Evolutionary conservation across 1,140 invertebrate genomes (phyloP), one percentile per base, ranked within the genome.

Genomic region (Steinernema khuongi): DNA sequence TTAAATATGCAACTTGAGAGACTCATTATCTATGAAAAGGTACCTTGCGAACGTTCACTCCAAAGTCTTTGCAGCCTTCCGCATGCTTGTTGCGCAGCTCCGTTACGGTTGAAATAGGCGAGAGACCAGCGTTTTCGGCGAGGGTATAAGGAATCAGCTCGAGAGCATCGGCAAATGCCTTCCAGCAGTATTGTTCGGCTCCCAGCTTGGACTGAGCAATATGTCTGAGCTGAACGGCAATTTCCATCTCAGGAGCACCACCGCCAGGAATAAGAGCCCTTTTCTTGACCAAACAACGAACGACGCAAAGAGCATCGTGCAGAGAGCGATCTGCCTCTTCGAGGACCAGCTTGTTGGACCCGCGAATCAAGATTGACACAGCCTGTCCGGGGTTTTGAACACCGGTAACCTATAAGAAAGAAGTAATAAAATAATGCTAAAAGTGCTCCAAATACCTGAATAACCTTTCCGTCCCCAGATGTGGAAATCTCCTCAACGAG

Each of bases 121-220:
- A 98, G 1, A 99, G 88, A n/a, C 97, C 96, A 29, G 96, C 96
- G 87, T 99, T 99, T 88, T 99, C 97, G n/a, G 97, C 94, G 70
- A 99, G 88, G 1, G 97, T 99, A 68, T 91, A 96, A 1, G 97
- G 97, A 84, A 99, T 93, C 1, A 99, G 91, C 88, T 98, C 95
- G 28, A 99, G 87, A 0, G 96, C 94, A 85, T 97, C 92, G 7
- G 96, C 94, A 88, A 93, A 99, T 0, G 93, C 94, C 73, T 77
- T 81, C 84, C 83, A 90, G 84, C 96, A 98, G 86, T 97, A 97
- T 67, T 95, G 92, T 86, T 97, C 92, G 50, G 95, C 91, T 67
- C 96, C 96, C 41, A 91, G 90, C 1, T 96, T 89, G 0, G 91
- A 91, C 79, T 94, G 90, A 0, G 94, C 91, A 75, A 91, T 89